Evolutionary conservation across 2,888 invertebrate species (phyloP).

Genomic region (Cristatella mucedo): DNA sequence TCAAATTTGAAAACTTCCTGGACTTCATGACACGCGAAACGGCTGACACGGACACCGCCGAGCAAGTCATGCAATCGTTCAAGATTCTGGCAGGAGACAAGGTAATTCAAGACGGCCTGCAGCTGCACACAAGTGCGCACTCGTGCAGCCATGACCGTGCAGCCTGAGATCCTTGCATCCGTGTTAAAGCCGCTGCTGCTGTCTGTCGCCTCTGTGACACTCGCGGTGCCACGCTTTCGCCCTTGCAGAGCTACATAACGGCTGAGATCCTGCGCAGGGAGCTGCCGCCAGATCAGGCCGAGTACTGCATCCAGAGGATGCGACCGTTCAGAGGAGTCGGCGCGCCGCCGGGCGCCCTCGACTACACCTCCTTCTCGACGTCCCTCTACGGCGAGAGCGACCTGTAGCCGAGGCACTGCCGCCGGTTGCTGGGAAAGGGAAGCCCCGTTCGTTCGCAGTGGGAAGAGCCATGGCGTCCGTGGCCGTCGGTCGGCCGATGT

Average conservation of each 20-base stretch:
- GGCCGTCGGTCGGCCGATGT: no score
- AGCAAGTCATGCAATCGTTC: conserved; percentile 19
- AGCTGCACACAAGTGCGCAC: no score
- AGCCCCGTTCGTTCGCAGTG: no score
- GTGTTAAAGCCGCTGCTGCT: no score
- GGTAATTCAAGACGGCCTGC: conserved; percentile 44
- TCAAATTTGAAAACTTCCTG: conserved; percentile 93
- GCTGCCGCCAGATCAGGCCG: conserved; percentile 90
- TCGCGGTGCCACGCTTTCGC: no score
- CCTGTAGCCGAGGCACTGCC: no score
- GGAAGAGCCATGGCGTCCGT: no score
- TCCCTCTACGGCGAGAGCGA: conserved; percentile 53
- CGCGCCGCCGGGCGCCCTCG: conserved; percentile 70
- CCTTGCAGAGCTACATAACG: conserved; percentile 74
- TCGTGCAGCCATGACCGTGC: background rate
- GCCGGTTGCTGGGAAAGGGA: no score
- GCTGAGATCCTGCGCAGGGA: conserved; percentile 86
- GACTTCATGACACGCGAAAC: conserved; percentile 98
- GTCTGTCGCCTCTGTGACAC: no score
- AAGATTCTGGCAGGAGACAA: conserved; percentile 18
- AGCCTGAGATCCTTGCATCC: background rate
- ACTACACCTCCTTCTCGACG: conserved; percentile 94
- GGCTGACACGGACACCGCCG: conserved; percentile 40
- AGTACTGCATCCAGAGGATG: conserved; percentile 95
- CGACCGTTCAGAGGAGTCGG: conserved; percentile 76